These are phyloP conservation scores for Halocynthia roretzi DNA, from an alignment of 23 tunicate genomes.

Conservation along the genomic window DNA sequence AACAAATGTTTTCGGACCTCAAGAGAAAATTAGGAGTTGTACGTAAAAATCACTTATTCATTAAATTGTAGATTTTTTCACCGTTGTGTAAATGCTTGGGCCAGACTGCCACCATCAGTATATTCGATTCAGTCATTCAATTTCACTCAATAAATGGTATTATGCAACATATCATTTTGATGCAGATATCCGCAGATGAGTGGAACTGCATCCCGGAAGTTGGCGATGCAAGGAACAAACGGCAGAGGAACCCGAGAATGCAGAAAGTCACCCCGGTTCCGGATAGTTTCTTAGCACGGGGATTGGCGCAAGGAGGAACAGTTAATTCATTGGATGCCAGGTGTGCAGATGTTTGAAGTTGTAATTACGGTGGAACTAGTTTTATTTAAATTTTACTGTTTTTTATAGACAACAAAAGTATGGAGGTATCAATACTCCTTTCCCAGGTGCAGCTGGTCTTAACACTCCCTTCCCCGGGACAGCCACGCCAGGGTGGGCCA, in stretches of 20 bases:
- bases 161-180: not conserved
- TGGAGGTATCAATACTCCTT: constrained; percentile 92
- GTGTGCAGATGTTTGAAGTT: not conserved
- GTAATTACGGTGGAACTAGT: not conserved
- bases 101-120: not conserved
- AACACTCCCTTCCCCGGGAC: constrained; percentile 88
- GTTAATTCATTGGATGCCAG: constrained; percentile 74
- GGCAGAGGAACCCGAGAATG: constrained; percentile 81
- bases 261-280: constrained; percentile 95
- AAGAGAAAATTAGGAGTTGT: constrained; percentile 77
- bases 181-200: constrained; percentile 81
- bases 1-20: constrained; percentile 91
- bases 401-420: constrained; percentile 61
- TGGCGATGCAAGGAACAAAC: constrained; percentile 94
- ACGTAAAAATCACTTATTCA: not conserved
- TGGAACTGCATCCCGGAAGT: constrained; percentile 90
- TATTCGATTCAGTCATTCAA: not conserved
- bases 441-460: constrained; percentile 78
- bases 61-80: not conserved
- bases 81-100: not conserved
- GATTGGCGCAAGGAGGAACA: constrained; percentile 69
- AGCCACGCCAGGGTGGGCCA: constrained; percentile 90
- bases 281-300: constrained; percentile 70
- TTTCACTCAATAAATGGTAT: not conserved
- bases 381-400: not conserved